A percentile compares a stretch with the other conserved stretches of the same genome.
These are phyloP conservation scores for Netelia inedita DNA, from an alignment of 2,888 invertebrate genomes.

Conservation along the genomic window DNA sequence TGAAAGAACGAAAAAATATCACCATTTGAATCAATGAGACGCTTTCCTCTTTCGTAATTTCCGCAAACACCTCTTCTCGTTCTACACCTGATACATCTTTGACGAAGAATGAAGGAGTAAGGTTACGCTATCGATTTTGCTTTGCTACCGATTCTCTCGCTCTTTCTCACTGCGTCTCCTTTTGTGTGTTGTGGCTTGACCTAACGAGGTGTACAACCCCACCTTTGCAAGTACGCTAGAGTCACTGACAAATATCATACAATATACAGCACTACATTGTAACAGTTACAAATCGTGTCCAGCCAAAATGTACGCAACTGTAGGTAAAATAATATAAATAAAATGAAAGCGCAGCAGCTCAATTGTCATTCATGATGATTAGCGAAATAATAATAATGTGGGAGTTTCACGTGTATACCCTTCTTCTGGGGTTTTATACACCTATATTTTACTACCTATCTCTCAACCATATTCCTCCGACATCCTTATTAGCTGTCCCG, in stretches of 20 bases:
- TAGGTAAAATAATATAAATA: not conserved
- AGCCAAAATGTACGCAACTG: not conserved
- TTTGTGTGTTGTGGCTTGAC: not conserved
- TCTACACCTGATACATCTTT: slow-evolving; percentile 37
- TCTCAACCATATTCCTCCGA: no score
- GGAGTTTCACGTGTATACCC: no score
- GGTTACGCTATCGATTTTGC: slow-evolving; percentile 79
- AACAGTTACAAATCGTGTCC: not conserved
- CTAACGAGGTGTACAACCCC: not conserved
- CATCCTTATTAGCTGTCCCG: no score
- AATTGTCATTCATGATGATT: no score
- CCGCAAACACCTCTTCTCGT: slow-evolving; percentile 12
- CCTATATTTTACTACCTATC: no score
- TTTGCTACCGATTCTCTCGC: slow-evolving; percentile 11
- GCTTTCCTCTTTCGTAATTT: not conserved
- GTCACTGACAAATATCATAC: not conserved
- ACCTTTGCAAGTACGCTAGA: not conserved
- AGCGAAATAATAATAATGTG: no score
- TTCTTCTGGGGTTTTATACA: no score
- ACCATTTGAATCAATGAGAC: no score
- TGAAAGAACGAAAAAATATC: not conserved
- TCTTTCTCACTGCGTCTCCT: not conserved
- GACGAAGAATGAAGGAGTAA: slow-evolving; percentile 73
- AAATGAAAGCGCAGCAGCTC: not conserved
- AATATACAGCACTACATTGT: not conserved